A percentile compares a stretch with the other conserved stretches of the same genome.
phyloP scores from a whole-genome alignment of 1,140 invertebrate genomes.

The Cherax destructor region DNA sequence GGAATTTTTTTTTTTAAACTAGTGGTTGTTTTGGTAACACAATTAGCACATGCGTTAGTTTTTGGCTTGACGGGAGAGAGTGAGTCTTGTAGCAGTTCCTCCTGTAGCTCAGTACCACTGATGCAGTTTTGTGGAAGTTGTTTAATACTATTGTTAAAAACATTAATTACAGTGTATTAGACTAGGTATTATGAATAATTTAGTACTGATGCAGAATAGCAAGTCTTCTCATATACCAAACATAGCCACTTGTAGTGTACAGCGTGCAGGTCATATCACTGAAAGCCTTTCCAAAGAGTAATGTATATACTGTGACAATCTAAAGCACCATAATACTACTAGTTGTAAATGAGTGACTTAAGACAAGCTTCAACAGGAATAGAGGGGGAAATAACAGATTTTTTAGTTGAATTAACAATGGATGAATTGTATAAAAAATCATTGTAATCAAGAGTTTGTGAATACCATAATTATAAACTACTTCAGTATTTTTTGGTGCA shows the following conservation, averaged over 20 bases:
- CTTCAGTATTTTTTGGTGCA: neutral
- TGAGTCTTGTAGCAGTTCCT: conserved; percentile 19
- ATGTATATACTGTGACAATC: conserved; percentile 61
- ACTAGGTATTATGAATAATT: neutral
- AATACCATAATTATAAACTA: neutral
- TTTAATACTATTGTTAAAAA: neutral
- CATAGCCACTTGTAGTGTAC: neutral
- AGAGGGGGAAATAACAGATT: neutral
- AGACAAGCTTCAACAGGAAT: neutral
- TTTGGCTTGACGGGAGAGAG: neutral
- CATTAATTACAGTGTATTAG: neutral
- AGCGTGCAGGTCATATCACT: conserved; percentile 38
- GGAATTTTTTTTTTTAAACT: neutral
- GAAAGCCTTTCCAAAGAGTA: conserved; percentile 44
- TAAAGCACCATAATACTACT: conserved; percentile 22
- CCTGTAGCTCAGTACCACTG: conserved; percentile 12
- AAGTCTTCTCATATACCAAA: neutral
- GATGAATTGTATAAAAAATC: neutral
- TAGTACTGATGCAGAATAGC: neutral
- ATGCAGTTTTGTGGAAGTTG: neutral
- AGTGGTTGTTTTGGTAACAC: conserved; percentile 13
- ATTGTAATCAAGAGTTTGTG: neutral
- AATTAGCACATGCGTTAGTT: conserved; percentile 2
- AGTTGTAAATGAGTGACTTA: neutral
- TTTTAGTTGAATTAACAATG: neutral